Evolutionary conservation across 2,113 vertebrate species (phyloP), one percentile per base, ranked within the genome.

Genomic region (Gallinago undulata): DNA sequence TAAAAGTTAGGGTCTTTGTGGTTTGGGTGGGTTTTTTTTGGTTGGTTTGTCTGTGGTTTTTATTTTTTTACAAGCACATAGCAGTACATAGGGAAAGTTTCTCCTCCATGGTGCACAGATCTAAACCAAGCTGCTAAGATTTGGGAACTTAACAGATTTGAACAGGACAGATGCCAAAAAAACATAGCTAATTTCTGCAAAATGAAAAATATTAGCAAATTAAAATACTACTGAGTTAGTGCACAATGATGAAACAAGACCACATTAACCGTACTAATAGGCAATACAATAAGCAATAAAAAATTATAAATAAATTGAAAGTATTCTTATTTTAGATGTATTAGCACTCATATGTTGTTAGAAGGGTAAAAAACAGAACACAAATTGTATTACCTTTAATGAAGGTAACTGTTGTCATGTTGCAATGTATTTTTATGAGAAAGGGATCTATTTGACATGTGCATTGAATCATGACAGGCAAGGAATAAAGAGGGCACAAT

Each of bases 251-350:
- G 80, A 96, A 74, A 78, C 13, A 69, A 87, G 55, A 31, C 9
- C 59, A 88, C 28, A 45, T 74, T 60, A 73, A 94, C 41, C 8
- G 19, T 23, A 85, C n/a, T 25, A 81, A 80, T 14, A 87, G 11
- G 3, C 23, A 95, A 93, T 37, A 67, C 15, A 87, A 70, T 33
- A 93, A 85, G 82, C 10, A 91, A 96, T 91, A 84, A 85, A 89
- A 88, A 60, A 25, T 21, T 35, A 69, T 53, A 87, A 85, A 50
- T 30, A 57, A 88, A 76, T 35, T 63, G 11, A 87, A 47, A 7
- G 8, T n/a, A 91, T 59, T 73, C 28, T 19, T 73, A 30, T 27
- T 93, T 84, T 85, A 59, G 53, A 68, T 83, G 25, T 83, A 84
- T 60, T 64, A 77, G 59, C 19, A 91, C 24, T 31, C 7, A 28